phyloP scores from a whole-genome alignment of 2,113 vertebrate genomes.

The Myotis yumanensis region DNA sequence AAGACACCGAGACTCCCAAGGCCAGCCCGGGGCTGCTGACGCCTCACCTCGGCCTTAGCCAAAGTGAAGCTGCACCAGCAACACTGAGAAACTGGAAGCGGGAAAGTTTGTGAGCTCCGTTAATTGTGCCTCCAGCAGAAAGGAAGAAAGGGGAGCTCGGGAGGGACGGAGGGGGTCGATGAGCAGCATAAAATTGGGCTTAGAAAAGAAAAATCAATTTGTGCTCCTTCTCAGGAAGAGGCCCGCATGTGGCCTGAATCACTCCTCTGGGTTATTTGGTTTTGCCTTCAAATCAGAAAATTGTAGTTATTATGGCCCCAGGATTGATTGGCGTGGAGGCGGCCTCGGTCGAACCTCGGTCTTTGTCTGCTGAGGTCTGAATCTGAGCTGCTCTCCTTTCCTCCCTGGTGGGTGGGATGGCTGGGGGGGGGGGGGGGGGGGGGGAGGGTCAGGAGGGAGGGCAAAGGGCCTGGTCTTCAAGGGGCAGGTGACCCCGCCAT shows the following conservation, averaged over 20 bases:
- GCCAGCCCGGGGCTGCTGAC: accelerated
- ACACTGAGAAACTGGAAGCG: accelerated
- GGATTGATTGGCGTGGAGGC: neutral
- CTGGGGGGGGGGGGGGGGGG: neutral
- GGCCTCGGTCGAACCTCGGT: neutral
- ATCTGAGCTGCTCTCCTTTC: neutral
- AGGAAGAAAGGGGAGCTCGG: neutral
- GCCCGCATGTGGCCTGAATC: neutral
- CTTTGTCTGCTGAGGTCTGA: neutral
- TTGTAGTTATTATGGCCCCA: conserved; percentile 42
- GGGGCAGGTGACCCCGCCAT: neutral
- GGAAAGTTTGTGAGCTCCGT: neutral
- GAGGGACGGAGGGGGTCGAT: neutral
- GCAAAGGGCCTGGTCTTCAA: neutral
- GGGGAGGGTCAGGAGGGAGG: neutral
- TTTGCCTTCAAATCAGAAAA: conserved; percentile 71
- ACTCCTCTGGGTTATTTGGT: conserved; percentile 32
- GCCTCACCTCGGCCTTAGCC: accelerated
- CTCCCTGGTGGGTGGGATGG: neutral
- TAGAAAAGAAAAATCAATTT: conserved; percentile 45
- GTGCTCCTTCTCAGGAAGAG: neutral
- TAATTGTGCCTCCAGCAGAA: neutral
- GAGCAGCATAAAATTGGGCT: conserved; percentile 23
- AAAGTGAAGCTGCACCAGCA: neutral
- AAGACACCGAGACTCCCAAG: neutral